Evolutionary conservation across 2,888 invertebrate genomes (phyloP).

Genomic region (Endomychus coccineus): DNA sequence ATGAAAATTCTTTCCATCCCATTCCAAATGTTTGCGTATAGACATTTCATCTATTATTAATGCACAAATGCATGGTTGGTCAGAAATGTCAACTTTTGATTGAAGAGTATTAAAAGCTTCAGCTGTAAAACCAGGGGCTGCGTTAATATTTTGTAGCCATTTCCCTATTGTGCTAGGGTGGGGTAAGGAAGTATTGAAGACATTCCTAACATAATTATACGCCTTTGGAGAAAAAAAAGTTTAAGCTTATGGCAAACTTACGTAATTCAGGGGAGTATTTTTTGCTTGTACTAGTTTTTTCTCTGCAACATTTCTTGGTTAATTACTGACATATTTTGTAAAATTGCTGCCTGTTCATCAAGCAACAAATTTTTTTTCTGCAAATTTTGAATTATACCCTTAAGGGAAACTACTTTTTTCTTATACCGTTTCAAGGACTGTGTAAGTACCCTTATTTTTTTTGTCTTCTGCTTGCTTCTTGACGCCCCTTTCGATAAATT

Average conservation of each 20-base stretch:
- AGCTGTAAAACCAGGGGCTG: constrained; percentile 21
- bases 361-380: constrained; percentile 6
- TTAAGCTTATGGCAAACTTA: constrained; percentile 21
- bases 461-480: too few relatives aligned
- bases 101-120: constrained; percentile 23
- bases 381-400: constrained; percentile 7
- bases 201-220: constrained; percentile 4
- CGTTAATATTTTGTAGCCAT: constrained; percentile 22
- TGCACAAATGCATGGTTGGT: constrained; percentile 16
- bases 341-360: constrained; percentile 5
- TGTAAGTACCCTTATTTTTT: constrained; percentile 6
- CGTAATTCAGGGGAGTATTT: constrained; percentile 16
- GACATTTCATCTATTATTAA: constrained; percentile 31
- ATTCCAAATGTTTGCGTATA: too few relatives aligned
- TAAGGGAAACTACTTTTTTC: constrained; percentile 8
- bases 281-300: constrained; percentile 9
- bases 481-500: too few relatives aligned
- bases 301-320: constrained; percentile 7
- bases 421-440: constrained; percentile 11
- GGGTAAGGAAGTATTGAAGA: constrained; percentile 16
- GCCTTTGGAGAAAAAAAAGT: constrained; percentile 18
- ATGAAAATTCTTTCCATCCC: too few relatives aligned
- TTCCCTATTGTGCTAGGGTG: constrained; percentile 19
- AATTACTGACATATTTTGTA: constrained; percentile 9
- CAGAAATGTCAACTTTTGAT: constrained; percentile 6